phyloP scores from a whole-genome alignment of 2,113 vertebrate genomes.

The Empidonax alnorum region DNA sequence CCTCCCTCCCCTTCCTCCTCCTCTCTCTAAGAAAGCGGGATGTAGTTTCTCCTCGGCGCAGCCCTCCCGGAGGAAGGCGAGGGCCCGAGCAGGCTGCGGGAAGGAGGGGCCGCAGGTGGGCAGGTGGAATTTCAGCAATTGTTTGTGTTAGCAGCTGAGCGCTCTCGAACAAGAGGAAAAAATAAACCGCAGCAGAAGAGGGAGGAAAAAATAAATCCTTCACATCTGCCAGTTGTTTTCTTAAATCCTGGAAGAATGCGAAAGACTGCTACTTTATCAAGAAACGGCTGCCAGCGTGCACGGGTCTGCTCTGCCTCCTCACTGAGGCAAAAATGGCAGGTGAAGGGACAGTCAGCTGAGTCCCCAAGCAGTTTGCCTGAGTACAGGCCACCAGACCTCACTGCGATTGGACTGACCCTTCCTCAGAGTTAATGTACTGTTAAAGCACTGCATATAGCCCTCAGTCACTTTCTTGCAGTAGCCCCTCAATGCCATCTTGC shows the following conservation, averaged over 20 bases:
- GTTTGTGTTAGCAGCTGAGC: constrained; percentile 34
- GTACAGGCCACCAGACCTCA: neutral
- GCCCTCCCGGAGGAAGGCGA: neutral
- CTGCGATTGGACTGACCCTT: accelerated
- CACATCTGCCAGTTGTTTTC: constrained; percentile 47
- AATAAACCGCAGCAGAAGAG: constrained; percentile 27
- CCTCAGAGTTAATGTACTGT: neutral
- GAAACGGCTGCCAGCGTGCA: neutral
- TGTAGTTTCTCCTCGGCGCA: neutral
- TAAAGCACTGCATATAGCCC: accelerated
- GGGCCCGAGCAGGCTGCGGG: neutral
- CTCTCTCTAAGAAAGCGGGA: constrained; percentile 43
- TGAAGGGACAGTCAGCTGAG: neutral
- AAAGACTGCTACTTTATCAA: neutral
- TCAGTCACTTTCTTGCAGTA: neutral
- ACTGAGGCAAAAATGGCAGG: neutral
- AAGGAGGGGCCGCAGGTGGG: constrained; percentile 38
- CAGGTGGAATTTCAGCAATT: constrained; percentile 40
- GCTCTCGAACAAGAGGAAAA: constrained; percentile 27
- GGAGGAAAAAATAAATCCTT: constrained; percentile 38
- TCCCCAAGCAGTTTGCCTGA: neutral
- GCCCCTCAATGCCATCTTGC: neutral
- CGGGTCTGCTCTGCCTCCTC: neutral
- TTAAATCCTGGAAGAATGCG: neutral
- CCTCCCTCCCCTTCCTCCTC: constrained; percentile 27